phyloP scores from a whole-genome alignment of 2,797 vertebrate species.

The Poecile montanus region DNA sequence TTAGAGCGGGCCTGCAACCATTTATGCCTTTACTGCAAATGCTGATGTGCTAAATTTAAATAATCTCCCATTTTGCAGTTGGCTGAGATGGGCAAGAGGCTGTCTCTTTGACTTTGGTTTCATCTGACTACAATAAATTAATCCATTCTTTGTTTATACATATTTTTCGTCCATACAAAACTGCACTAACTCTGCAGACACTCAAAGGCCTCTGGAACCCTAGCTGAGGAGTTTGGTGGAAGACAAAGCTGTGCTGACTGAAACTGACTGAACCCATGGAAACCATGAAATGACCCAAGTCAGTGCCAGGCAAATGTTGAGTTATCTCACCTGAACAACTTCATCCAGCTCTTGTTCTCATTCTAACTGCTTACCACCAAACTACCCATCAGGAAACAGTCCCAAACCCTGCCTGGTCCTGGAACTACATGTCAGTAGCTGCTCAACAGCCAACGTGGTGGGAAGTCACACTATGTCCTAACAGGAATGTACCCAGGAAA shows the following conservation, averaged over 20 bases:
- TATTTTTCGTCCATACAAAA: background rate
- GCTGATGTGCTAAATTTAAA: background rate
- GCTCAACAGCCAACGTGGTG: background rate
- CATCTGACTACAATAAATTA: background rate
- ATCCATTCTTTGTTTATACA: background rate
- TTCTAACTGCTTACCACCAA: background rate
- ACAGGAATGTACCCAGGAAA: background rate
- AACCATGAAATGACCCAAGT: background rate
- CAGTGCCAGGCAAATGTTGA: background rate
- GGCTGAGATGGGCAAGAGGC: background rate
- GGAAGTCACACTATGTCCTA: background rate
- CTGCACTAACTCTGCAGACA: background rate
- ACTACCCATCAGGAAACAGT: background rate
- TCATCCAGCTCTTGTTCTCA: background rate
- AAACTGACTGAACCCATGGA: background rate
- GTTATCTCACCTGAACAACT: background rate
- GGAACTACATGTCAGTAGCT: background rate
- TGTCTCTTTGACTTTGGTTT: background rate
- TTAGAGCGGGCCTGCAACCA: background rate
- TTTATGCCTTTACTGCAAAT: background rate
- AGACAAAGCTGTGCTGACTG: background rate
- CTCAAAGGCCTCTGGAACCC: background rate
- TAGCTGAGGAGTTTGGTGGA: background rate
- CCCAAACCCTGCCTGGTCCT: background rate
- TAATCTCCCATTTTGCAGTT: background rate